phyloP scores from a whole-genome alignment of 1,140 invertebrate species.

The Panagrolaimus sp. region DNA sequence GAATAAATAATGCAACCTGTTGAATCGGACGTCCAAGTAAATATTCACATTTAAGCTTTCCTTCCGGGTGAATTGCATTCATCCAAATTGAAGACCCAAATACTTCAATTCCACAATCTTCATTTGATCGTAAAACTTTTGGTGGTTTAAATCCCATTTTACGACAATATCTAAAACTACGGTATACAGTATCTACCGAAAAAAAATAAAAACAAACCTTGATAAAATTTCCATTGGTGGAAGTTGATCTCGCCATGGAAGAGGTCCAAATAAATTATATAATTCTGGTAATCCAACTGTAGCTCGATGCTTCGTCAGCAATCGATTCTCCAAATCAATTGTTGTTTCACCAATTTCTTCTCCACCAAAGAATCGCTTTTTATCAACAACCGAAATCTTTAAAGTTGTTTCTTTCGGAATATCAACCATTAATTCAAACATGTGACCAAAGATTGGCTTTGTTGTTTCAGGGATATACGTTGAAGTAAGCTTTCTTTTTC shows the following conservation, averaged over 20 bases:
- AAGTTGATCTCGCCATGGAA: conserved; percentile 50
- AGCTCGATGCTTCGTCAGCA: conserved; percentile 61
- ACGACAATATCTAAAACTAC: conserved; percentile 38
- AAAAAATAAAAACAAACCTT: conserved; percentile 17
- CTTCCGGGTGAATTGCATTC: conserved; percentile 40
- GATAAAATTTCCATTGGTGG: conserved; percentile 40
- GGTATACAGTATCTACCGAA: background rate
- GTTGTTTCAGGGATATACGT: conserved; percentile 43
- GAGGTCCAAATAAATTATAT: conserved; percentile 56
- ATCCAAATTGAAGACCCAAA: conserved; percentile 32
- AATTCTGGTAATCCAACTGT: conserved; percentile 61
- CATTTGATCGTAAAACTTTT: conserved; percentile 24
- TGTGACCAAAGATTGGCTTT: conserved; percentile 49
- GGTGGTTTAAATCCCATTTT: conserved; percentile 46
- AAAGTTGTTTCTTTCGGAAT: conserved; percentile 61
- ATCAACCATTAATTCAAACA: conserved; percentile 61
- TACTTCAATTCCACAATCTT: conserved; percentile 42
- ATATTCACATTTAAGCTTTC: conserved; percentile 19
- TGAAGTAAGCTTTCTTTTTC: conserved; percentile 51
- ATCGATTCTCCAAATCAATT: conserved; percentile 64
- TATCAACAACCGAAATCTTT: conserved; percentile 61
- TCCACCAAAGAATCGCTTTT: conserved; percentile 59
- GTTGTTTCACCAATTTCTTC: conserved; percentile 62
- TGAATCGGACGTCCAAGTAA: conserved; percentile 57
- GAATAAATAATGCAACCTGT: conserved; percentile 62